Evolutionary conservation across 2,113 vertebrate species (phyloP).

Genomic region (Carassius gibelio): DNA sequence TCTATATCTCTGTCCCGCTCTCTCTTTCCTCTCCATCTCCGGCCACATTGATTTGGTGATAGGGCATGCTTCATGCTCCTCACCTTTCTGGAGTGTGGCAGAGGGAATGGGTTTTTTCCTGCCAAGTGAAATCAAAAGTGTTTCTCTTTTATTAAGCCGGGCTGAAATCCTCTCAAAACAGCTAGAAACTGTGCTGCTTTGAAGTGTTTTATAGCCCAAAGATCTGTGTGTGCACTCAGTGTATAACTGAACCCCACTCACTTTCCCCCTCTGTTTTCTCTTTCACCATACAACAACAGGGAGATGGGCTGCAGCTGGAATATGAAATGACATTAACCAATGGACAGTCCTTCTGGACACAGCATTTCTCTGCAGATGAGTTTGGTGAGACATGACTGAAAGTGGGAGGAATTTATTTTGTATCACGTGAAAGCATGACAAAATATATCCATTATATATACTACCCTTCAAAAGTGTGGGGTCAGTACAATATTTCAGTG

Average conservation of each 20-base stretch:
- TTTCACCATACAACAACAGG: conserved; percentile 68
- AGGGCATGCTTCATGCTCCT: conserved; percentile 61
- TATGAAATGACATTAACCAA: conserved; percentile 93
- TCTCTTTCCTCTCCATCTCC: conserved; percentile 59
- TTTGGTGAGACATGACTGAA: conserved; percentile 78
- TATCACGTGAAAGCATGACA: not conserved
- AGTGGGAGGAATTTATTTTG: conserved; percentile 35
- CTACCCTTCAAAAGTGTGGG: too few species aligned
- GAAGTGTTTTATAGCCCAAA: conserved; percentile 71
- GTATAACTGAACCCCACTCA: conserved; percentile 32
- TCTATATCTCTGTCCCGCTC: conserved; percentile 12
- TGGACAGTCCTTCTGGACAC: conserved; percentile 90
- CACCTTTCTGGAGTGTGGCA: conserved; percentile 67
- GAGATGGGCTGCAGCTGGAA: conserved; percentile 86
- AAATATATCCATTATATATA: not conserved
- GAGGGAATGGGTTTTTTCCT: conserved; percentile 65
- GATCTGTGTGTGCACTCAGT: conserved; percentile 68
- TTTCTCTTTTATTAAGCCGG: conserved; percentile 51
- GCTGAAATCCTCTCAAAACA: conserved; percentile 59
- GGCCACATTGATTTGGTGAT: conserved; percentile 69
- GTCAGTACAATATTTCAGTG: too few species aligned
- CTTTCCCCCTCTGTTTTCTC: not conserved
- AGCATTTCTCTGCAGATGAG: conserved; percentile 91
- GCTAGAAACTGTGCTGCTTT: conserved; percentile 69
- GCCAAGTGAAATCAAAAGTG: conserved; percentile 73